Base-by-base conservation (phyloP, 2,888 invertebrate genomes). In the Ctenicera cuprea region DNA sequence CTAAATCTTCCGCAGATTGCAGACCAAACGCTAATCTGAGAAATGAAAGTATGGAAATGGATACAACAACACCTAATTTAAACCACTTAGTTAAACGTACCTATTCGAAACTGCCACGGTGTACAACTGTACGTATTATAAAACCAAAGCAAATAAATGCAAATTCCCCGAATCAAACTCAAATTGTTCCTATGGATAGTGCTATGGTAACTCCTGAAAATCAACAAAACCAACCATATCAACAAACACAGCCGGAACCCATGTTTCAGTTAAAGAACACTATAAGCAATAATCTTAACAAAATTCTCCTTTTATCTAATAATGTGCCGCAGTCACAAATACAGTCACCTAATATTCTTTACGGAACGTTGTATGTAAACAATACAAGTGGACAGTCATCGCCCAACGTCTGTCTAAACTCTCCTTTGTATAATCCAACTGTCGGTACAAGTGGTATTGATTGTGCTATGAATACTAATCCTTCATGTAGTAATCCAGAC, bases 201-300 rank as follows among this genome's bases (percentile, higher is more conserved):
- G 3, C 43, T 41, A 8, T 8, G 9, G 43, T 41, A 14, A 3
- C 43, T 41, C 7, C n/a, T 41, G 14, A 41, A 41, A 3, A 4
- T n/a, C 22, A 26, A 18, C 33, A 26, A 30, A 3, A 26, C 3
- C 1, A 3, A n/a, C 2, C 2, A n/a, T 2, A 54, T 3, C 52
- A 52, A 26, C 30, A 7, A 11, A 54, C 14, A 0, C 18, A 41
- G 9, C 20, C 16, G 16, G 54, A 50, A 52, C 22, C 64, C 7
- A 37, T 26, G 3, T 59, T 30, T 16, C 59, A 71, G 14, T 43
- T 71, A 16, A 71, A 66, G 37, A 71, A 26, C 18, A 52, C 66
- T 5, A 71, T 71, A 50, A 66, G 50, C 16, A 71, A 50, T 37
- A 71, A 71, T 38, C 38, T 65, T 3, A 66, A 66, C 16, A 65